Evolutionary conservation across 35 echinoderm and acorn worm genomes (phyloP), one percentile per base, ranked within the genome.

Genomic region (Diadema setosum): DNA sequence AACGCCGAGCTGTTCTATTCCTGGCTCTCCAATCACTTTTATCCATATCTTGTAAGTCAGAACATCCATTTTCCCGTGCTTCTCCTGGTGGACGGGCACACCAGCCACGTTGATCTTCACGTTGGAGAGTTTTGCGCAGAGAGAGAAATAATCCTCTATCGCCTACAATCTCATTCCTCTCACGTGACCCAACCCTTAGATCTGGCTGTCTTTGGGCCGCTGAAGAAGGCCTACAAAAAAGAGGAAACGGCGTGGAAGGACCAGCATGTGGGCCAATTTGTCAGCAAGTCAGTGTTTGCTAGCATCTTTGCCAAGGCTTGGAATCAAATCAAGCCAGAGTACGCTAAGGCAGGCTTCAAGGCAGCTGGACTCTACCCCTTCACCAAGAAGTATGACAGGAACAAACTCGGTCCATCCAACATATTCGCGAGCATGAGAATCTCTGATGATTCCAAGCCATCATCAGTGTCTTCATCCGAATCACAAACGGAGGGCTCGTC

Each of bases 71-170:
- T 90, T 25, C 81, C 88, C 0, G 73, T 90, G 9, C 40, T 90
- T 5, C 37, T 91, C 12, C 73, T 91, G 8, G 43, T 86, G 3
- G 82, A 91, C n/a, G 82, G 83, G 29, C 65, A 91, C 43, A 44
- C 83, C 14, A 39, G 17, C 34, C 83, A 84, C 42, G 58, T 91
- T 15, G 84, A 44, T 41, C 21, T 86, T 8, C 42, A 91, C 25
- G 84, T 67, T 17, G 82, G 45, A 25, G 78, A 57, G 12, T 80
- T 85, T 46, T 86, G 90, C 34, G 44, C 60, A 20, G 65, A 61
- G 5, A 76, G 85, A 35, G 35, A 43, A 1, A 80, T 91, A 3
- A 46, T 91, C 12, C 24, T 91, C 4, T 91, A 86, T 25, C 84
- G 90, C 21, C 61, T 86, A 20, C 82, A 82, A 2, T 34, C 65